Conservation (phyloP, 2,113 vertebrate genomes). For the Tetrao urogallus region DNA sequence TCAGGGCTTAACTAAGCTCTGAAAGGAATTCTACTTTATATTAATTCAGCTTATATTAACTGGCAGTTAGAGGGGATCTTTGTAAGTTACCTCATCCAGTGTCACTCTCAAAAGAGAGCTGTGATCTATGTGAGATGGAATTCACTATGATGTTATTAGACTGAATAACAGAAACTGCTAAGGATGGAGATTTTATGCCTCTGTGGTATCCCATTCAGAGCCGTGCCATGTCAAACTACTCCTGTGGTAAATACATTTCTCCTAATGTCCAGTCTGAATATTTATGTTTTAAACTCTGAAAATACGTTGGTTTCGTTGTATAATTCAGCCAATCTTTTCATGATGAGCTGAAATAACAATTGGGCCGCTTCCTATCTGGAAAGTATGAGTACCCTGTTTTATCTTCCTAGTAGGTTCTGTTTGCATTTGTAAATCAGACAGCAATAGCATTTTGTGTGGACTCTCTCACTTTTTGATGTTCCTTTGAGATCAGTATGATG, state of each 20-base stretch:
- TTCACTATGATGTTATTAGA: background rate
- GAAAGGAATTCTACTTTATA: background rate
- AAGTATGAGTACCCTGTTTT: background rate
- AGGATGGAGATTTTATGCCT: background rate
- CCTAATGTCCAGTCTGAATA: background rate
- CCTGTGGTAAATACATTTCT: background rate
- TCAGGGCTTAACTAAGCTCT: background rate
- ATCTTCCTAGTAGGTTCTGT: background rate
- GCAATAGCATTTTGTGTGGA: background rate
- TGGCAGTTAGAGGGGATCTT: background rate
- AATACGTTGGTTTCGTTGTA: background rate
- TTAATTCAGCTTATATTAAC: background rate
- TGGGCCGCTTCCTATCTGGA: background rate
- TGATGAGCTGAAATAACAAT: background rate
- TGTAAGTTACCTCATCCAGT: background rate
- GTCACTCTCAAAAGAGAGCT: background rate
- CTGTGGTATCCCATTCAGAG: background rate
- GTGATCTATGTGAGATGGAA: background rate
- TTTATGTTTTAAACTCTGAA: background rate
- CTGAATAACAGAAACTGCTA: background rate
- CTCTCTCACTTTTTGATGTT: background rate
- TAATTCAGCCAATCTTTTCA: background rate
- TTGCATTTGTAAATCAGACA: slow-evolving; percentile 8
- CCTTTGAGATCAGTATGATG: background rate
- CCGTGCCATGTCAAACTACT: background rate